Conservation (phyloP, 1,140 invertebrate species). For the Triops longicaudatus region DNA sequence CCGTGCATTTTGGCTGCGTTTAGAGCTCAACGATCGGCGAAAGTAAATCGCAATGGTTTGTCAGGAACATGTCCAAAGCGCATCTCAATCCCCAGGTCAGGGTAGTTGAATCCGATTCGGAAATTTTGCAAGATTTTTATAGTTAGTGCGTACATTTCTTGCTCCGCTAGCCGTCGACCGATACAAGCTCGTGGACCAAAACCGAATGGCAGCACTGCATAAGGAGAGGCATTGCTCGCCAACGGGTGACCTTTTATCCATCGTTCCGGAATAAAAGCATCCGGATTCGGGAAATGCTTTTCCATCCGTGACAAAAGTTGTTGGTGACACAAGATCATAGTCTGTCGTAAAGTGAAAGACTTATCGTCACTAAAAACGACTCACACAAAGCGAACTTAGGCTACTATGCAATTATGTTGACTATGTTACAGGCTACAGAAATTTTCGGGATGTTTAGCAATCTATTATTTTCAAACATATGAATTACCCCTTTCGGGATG, state of each 20-base stretch:
- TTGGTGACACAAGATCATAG: neutral
- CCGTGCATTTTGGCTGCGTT: too few relatives aligned
- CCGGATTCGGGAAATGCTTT: constrained; percentile 43
- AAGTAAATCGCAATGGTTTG: neutral
- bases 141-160: constrained; percentile 66
- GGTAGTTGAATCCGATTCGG: neutral
- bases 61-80: neutral
- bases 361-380: neutral
- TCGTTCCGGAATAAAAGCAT: constrained; percentile 50
- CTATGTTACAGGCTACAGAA: too few relatives aligned
- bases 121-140: constrained; percentile 21
- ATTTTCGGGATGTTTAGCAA: too few relatives aligned
- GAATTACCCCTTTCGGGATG: too few relatives aligned
- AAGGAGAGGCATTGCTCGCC: constrained; percentile 44
- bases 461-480: too few relatives aligned
- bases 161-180: constrained; percentile 60
- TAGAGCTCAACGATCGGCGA: neutral
- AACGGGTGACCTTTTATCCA: constrained; percentile 43
- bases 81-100: neutral
- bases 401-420: too few relatives aligned
- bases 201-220: constrained; percentile 51
- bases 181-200: constrained; percentile 51
- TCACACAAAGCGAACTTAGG: too few relatives aligned
- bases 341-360: neutral
- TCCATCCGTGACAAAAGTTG: constrained; percentile 33